phyloP scores from a whole-genome alignment of 2,113 vertebrate species.

The Corydoras sp. region DNA sequence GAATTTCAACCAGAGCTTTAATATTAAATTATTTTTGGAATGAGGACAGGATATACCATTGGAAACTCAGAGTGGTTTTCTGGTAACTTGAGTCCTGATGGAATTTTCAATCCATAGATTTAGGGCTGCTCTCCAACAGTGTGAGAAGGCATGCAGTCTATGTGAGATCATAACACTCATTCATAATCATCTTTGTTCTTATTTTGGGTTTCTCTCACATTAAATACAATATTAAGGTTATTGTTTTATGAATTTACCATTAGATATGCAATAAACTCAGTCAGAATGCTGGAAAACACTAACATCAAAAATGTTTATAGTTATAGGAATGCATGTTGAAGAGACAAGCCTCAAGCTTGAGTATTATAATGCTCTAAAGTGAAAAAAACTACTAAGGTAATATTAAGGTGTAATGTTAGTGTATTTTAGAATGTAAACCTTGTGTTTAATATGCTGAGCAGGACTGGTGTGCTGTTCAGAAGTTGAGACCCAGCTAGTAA shows the following conservation, averaged over 20 bases:
- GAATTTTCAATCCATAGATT: slow-evolving; percentile 11
- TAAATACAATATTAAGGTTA: no score
- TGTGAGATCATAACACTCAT: not conserved
- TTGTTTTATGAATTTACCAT: no score
- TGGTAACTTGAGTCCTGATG: slow-evolving; percentile 15
- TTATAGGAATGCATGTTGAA: no score
- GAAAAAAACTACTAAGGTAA: not conserved
- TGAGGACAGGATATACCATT: slow-evolving; percentile 16
- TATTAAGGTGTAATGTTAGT: not conserved
- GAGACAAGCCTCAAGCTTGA: not conserved
- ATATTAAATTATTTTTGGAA: not conserved
- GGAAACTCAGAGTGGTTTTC: slow-evolving; percentile 7
- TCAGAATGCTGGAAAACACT: not conserved
- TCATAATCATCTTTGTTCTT: not conserved
- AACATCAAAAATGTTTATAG: no score
- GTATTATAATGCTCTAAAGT: not conserved
- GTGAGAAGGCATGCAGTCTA: not conserved
- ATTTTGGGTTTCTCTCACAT: no score
- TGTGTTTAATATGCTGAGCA: slow-evolving; percentile 31
- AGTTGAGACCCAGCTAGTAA: slow-evolving; percentile 79
- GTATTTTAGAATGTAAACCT: not conserved
- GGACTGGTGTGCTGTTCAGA: slow-evolving; percentile 66
- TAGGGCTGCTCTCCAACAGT: not conserved
- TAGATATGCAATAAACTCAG: no score
- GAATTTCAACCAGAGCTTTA: not conserved